Evolutionary conservation across 2,797 vertebrate genomes (phyloP), one percentile per base, ranked within the genome.

Genomic region (Phrynocephalus vlangalii): DNA sequence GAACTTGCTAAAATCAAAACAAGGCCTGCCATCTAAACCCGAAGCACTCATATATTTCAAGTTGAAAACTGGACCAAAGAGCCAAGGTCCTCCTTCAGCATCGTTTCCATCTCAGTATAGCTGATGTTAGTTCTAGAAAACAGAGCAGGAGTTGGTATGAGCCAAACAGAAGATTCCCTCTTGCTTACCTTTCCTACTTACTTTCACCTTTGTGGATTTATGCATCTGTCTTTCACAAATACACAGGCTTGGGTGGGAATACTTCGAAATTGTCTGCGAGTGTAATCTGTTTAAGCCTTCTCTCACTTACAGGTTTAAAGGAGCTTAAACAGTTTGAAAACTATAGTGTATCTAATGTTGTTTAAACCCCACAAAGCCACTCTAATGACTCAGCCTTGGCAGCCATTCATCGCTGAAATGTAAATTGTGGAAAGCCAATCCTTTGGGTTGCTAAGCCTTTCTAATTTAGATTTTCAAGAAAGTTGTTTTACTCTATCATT

Each of bases 271-370:
- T 6, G 48, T 86, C 80, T 16, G 20, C 44, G 50, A 24, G 48
- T n/a, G 56, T 84, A 90, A 86, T 86, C 70, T 75, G n/a, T 20
- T 89, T 84, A 90, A 87, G 15, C 85, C 56, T 92, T 93, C 63
- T 80, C 38, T 48, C 63, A 89, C 79, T 93, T 52, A 89, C 79
- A 79, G 76, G 48, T 75, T 84, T 72, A 84, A 80, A 87, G 82
- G 24, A 79, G 85, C 50, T 89, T 86, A 89, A 83, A 73, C 30
- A 87, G 83, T 80, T 87, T 83, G 30, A 87, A 90, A 87, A 50
- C 82, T 68, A 48, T 52, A 67, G 75, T 73, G 75, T n/a, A 86
- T 86, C 75, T 79, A 89, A 86, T 89, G 48, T 78, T 33, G 50
- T 48, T 87, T 84, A 80, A 90, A 60, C 66, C 44, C 75, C 16